Evolutionary conservation across 1,140 invertebrate genomes (phyloP), one percentile per base, ranked within the genome.

Genomic region (Samia ricini): DNA sequence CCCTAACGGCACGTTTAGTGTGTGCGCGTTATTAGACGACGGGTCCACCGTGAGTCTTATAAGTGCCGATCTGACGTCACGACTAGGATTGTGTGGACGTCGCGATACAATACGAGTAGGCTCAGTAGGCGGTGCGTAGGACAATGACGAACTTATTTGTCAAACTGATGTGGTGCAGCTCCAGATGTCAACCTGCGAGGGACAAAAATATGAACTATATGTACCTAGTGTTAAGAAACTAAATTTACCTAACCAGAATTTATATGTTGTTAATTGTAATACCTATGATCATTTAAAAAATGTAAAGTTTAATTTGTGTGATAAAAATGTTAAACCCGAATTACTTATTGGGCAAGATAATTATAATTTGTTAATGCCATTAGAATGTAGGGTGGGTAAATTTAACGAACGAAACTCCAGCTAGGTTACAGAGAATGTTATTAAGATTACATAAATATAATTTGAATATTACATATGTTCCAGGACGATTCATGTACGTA

Each of bases 291-390:
- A 63, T 54, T 54, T 70, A 24, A 15, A 12, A 33, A 19, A 60
- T 24, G 42, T 67, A 33, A 65, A 54, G 57, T n/a, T 62, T 60
- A 20, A 56, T 15, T 62, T 69, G 0, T 63, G 57, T 62, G 48
- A 12, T 0, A 18, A n/a, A 24, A 10, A 51, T 5, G 29, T 4
- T 49, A 20, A 68, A 68, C 49, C 49, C 4, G 66, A 76, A 65
- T 24, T 72, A 18, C 49, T 76, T 6, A 66, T 76, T 52, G 73
- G 70, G 1, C 70, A 76, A 18, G 73, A 76, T 54, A 72, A 72
- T 57, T 69, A 61, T 59, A 15, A 76, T 56, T 60, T 76, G 51
- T 36, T 76, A 33, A 15, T 76, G 56, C 68, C 69, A 8, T 49
- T 64, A 5, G 50, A 71, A 61, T 60, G 36, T 26, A 60, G 20